Evolutionary conservation across 2,888 invertebrate genomes (phyloP).

Genomic region (Taphrorychus bicolor): DNA sequence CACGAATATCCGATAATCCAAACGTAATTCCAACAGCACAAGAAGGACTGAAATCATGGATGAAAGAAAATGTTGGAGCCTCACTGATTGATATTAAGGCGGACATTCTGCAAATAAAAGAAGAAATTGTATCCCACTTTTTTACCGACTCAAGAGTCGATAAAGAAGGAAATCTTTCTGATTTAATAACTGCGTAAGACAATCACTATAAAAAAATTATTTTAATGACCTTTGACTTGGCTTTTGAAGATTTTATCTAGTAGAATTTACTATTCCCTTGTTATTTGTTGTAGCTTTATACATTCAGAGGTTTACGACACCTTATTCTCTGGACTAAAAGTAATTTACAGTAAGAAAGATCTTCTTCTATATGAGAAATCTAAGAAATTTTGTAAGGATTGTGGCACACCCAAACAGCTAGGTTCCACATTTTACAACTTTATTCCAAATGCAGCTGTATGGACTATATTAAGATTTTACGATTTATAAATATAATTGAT

Average conservation of each 20-base stretch:
- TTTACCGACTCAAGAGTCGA: background rate
- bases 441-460: slow-evolving; percentile 59
- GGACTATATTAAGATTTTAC: slow-evolving; percentile 4
- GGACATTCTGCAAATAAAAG: background rate
- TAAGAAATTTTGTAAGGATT: slow-evolving; percentile 51
- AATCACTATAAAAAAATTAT: background rate
- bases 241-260: no score
- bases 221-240: background rate
- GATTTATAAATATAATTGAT: background rate
- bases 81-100: background rate
- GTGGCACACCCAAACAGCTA: slow-evolving; percentile 57
- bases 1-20: background rate
- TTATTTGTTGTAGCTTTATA: slow-evolving; percentile 41
- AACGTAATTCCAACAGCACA: background rate
- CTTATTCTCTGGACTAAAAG: slow-evolving; percentile 53
- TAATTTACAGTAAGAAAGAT: slow-evolving; percentile 53
- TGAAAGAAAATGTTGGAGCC: background rate
- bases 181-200: background rate
- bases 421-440: slow-evolving; percentile 57
- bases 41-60: background rate
- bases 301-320: slow-evolving; percentile 53
- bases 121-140: background rate
- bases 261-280: no score
- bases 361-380: slow-evolving; percentile 53
- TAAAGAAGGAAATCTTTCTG: background rate